Evolutionary conservation across 92 coral and sea anemone genomes (phyloP).

Genomic region (Pocillopora meandrina): DNA sequence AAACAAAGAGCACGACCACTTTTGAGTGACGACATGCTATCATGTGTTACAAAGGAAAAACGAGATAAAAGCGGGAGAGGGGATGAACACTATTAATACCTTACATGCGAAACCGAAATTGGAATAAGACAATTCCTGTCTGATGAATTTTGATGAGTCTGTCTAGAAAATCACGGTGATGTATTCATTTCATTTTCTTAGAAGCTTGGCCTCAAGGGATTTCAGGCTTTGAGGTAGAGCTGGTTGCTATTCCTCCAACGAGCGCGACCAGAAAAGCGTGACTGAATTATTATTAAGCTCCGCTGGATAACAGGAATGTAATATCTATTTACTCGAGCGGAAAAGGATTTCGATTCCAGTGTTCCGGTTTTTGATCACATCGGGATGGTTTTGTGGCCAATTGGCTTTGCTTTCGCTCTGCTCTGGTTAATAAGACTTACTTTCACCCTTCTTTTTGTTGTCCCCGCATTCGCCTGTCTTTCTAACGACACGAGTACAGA

Average conservation of each 20-base stretch:
- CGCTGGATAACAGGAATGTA: no score
- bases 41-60: background rate
- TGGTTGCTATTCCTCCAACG: no score
- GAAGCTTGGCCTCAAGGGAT: background rate
- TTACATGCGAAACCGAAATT: background rate
- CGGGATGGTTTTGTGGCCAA: slow-evolving; percentile 9
- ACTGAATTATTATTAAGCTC: no score
- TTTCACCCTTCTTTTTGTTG: slow-evolving; percentile 50
- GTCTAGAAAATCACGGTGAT: no score
- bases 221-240: background rate
- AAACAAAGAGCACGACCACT: no score
- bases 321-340: no score
- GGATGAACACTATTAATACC: no score
- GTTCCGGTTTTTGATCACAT: background rate
- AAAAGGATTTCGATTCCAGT: no score
- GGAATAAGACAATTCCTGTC: no score
- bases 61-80: background rate
- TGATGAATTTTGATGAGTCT: background rate
- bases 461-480: slow-evolving; percentile 61
- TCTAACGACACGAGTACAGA: slow-evolving; percentile 53
- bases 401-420: slow-evolving; percentile 21
- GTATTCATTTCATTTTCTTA: background rate
- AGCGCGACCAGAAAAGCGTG: no score
- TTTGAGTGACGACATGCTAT: no score
- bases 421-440: slow-evolving; percentile 36